A percentile compares a stretch with the other conserved stretches of the same genome.
phyloP scores from a whole-genome alignment of 2,888 invertebrate species.

The Trypoxylon attenuatum region DNA sequence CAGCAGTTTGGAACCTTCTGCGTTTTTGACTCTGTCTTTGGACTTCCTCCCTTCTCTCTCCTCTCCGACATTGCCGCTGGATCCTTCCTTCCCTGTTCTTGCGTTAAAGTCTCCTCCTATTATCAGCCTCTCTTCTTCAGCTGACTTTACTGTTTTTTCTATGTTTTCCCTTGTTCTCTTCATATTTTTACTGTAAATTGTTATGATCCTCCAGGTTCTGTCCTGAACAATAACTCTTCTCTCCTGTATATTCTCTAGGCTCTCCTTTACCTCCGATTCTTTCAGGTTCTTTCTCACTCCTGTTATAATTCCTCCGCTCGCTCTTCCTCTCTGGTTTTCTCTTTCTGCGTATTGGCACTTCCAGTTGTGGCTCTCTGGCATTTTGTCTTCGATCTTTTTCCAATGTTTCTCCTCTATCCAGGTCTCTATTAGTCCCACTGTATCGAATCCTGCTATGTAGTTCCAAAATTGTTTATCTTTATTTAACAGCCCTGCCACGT shows the following conservation, averaged over 20 bases:
- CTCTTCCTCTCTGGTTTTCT: not conserved
- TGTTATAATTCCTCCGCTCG: not conserved
- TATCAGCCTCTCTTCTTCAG: not conserved
- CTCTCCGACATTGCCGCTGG: not conserved
- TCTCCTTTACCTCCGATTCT: not conserved
- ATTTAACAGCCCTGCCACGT: constrained; percentile 1
- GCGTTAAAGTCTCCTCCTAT: not conserved
- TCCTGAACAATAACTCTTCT: not conserved
- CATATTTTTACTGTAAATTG: not conserved
- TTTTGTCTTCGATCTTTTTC: not conserved
- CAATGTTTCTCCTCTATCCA: not conserved
- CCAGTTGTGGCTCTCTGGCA: not conserved
- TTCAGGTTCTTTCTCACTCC: not conserved
- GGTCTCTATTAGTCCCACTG: not conserved
- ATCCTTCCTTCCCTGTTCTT: not conserved
- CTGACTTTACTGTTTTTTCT: not conserved
- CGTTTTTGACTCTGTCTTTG: not conserved
- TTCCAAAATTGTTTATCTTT: constrained; percentile 3
- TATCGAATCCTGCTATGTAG: not conserved
- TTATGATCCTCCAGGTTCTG: not conserved
- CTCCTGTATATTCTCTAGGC: not conserved
- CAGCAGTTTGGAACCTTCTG: not conserved
- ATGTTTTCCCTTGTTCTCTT: not conserved
- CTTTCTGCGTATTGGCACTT: not conserved
- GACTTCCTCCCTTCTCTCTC: not conserved